These are phyloP conservation scores for Oreochromis mossambicus DNA, from an alignment of 2,797 vertebrate species.

Conservation along the genomic window DNA sequence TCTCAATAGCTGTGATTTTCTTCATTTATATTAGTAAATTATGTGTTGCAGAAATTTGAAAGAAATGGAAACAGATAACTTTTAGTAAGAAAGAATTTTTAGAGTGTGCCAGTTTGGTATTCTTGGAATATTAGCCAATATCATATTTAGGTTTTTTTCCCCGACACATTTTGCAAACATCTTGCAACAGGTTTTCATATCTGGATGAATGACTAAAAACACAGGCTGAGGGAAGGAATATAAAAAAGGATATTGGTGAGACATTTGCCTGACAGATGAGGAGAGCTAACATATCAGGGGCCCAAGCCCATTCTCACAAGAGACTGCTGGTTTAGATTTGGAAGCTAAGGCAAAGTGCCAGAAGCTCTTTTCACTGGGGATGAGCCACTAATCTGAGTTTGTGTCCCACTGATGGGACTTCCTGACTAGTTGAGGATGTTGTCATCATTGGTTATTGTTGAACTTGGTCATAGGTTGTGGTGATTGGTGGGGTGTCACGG, in stretches of 20 bases:
- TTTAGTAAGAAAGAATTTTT: background rate
- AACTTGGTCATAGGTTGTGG: slow-evolving; percentile 40
- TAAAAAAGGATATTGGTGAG: slow-evolving; percentile 17
- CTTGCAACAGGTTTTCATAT: background rate
- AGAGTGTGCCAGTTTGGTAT: background rate
- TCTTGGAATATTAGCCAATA: background rate
- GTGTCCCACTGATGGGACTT: slow-evolving; percentile 68
- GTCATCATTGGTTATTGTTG: slow-evolving; percentile 68
- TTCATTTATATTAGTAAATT: slow-evolving; percentile 5
- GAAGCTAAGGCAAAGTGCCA: slow-evolving; percentile 52
- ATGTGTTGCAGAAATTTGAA: slow-evolving; percentile 4
- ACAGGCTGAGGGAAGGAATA: background rate
- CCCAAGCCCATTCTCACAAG: slow-evolving; percentile 51
- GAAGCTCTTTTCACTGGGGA: slow-evolving; percentile 61
- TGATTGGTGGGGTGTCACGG: slow-evolving; percentile 16
- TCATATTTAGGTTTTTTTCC: background rate
- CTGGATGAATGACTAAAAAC: background rate
- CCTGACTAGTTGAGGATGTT: slow-evolving; percentile 68
- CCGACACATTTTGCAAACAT: background rate
- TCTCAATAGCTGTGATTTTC: slow-evolving; percentile 30
- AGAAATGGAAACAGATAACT: background rate
- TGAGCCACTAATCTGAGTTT: slow-evolving; percentile 71
- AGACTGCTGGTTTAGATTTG: slow-evolving; percentile 69
- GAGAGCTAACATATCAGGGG: background rate
- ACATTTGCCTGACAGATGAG: slow-evolving; percentile 29